Evolutionary conservation across 2,113 vertebrate genomes (phyloP).

Genomic region (Pteropus alecto): DNA sequence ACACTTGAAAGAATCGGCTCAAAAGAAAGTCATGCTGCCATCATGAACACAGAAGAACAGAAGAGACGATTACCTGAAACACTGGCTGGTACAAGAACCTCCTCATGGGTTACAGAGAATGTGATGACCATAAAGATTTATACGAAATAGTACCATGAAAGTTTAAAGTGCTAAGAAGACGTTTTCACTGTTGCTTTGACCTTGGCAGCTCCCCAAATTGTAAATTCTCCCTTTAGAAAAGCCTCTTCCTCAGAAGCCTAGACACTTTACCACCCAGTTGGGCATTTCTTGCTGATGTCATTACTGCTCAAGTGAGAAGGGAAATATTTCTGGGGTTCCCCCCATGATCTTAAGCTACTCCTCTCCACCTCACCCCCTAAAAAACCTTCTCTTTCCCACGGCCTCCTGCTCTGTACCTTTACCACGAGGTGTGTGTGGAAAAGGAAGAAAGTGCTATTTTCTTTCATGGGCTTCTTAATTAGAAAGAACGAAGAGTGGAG

Average conservation of each 20-base stretch:
- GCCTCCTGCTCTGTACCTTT: not conserved
- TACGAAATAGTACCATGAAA: not conserved
- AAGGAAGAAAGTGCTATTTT: not conserved
- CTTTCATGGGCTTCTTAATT: not conserved
- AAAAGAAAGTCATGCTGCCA: not conserved
- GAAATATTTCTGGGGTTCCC: not conserved
- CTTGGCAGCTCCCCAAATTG: not conserved
- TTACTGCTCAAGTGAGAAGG: not conserved
- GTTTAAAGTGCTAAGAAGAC: not conserved
- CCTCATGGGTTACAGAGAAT: not conserved
- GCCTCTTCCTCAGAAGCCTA: not conserved
- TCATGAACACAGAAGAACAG: not conserved
- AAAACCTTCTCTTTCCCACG: not conserved
- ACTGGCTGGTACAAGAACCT: not conserved
- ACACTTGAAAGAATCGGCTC: not conserved
- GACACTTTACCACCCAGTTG: not conserved
- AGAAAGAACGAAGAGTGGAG: not conserved
- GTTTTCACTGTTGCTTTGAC: not conserved
- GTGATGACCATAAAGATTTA: not conserved
- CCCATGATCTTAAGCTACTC: not conserved
- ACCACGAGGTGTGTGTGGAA: not conserved
- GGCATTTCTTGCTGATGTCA: not conserved
- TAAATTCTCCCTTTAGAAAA: not conserved
- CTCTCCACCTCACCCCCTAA: not conserved
- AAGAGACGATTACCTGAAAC: not conserved